Evolutionary conservation across 2,113 vertebrate genomes (phyloP), one percentile per base, ranked within the genome.

Genomic region (Pygoscelis adeliae): DNA sequence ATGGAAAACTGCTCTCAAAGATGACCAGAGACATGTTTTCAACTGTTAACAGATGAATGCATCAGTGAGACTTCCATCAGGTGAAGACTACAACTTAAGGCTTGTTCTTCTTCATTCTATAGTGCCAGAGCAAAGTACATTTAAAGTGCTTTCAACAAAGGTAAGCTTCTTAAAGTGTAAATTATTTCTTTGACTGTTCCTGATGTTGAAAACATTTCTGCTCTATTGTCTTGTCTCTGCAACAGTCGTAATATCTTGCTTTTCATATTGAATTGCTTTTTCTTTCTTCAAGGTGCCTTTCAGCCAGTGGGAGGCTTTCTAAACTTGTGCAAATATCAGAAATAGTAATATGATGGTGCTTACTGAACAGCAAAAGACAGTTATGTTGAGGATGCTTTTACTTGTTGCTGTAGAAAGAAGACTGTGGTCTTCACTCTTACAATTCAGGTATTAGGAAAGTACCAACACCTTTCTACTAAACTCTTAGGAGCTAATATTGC

Each of bases 81-180:
- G 98, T 79, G 99, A 99, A 84, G 98, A 98, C 97, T 99, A 98
- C 97, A 98, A 87, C 97, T 98, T 99, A 91, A 97, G 98, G 67
- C 97, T 99, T 81, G 95, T 97, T 95, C 98, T 99, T 81, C 98
- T 99, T 96, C 99, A 99, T 96, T 97, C 98, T 50, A 97, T 99
- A 95, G 88, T 98, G 93, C 98, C 99, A 46, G 98, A 99, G 85
- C 99, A 99, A 96, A 99, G 99, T 98, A 99, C 80, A 25, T 99
- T 99, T 98, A 99, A 98, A 99, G 97, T 99, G 94, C 99, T 99
- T 97, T 98, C 99, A 91, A 99, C 99, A 90, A 99, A 99, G 99
- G 99, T 99, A 96, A 98, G 84, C 52, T 84, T 90, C 50, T 91
- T 79, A 91, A 95, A 96, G 11, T 71, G 32, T 74, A 72, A 62